A percentile compares a stretch with the other conserved stretches of the same genome.
phyloP scores from a whole-genome alignment of 2,797 vertebrate genomes.

The Sebastes flavidus region DNA sequence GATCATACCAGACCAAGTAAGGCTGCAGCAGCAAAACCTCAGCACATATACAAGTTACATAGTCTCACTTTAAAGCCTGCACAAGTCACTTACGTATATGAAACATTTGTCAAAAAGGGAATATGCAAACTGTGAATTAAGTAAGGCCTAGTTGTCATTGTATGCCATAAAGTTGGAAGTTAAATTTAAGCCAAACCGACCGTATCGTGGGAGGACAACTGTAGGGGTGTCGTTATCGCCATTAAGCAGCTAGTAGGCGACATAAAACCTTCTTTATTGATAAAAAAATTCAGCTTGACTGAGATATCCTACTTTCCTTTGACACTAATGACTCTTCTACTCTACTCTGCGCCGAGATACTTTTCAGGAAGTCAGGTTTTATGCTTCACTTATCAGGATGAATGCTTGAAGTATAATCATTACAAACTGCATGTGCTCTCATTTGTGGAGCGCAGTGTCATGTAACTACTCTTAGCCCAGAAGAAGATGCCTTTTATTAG shows the following conservation, averaged over 20 bases:
- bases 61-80: background rate
- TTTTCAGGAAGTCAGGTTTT: constrained; percentile 47
- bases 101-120: constrained; percentile 50
- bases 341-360: constrained; percentile 4
- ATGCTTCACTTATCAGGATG: constrained; percentile 40
- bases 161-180: constrained; percentile 16
- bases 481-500: constrained; percentile 40
- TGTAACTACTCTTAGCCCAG: constrained; percentile 39
- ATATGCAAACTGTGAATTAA: constrained; percentile 52
- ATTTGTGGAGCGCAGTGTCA: constrained; percentile 45
- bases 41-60: background rate
- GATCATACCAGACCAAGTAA: background rate
- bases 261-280: background rate
- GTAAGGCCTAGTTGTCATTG: background rate
- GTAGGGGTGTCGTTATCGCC: constrained; percentile 11
- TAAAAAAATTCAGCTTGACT: constrained; percentile 5
- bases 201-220: constrained; percentile 1
- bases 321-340: constrained; percentile 30
- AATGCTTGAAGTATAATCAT: constrained; percentile 56
- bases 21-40: background rate
- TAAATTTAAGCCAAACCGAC: constrained; percentile 23
- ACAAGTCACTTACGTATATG: background rate
- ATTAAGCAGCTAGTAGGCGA: background rate
- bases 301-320: constrained; percentile 14
- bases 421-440: constrained; percentile 37